Base-by-base conservation (phyloP, 1,140 invertebrate genomes). In the Agrypnia vestita region DNA sequence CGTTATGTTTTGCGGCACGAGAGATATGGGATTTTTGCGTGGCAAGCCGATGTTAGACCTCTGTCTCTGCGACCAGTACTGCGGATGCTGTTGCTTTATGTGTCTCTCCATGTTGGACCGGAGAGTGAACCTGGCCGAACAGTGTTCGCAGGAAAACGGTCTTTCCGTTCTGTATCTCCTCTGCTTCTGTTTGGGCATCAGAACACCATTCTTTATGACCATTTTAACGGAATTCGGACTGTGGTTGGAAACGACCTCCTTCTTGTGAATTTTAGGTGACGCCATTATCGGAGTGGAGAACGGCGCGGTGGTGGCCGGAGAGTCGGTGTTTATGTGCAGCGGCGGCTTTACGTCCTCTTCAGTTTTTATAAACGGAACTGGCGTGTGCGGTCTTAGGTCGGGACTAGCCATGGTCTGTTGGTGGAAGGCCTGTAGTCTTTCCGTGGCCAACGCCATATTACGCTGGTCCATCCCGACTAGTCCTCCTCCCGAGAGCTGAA, bases 21-120 rank as follows among this genome's bases (percentile, higher is more conserved):
- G 46, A 4, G 80, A 80, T 15, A 80, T 49, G 13, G 82, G 80
- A 53, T 47, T 78, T 53, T 83, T 83, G 43, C 80, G 49, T 1
- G 82, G 80, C 13, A 83, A n/a, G 15, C 82, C 82, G 85, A 85
- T 9, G 87, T 89, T 4, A 55, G 86, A 87, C 78, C 93, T 89
- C 80, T 95, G 94, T 59, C 94, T 88, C 76, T 95, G 94, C 62
- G 93, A 95, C 95, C 96, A 97, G 82, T 92, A 93, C 69, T 96
- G 94, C 0, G 96, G 96, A 90, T 98, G 97, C 84, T 97, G 96
- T 84, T 97, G 96, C 85, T 98, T 98, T 0, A 97, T 95, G 80
- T 98, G 97, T 0, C 96, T 89, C 86, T 98, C 96, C 96, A 97
- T 97, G 84, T 97, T 97, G 8, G 96, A 97, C 8, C 96, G 91